Evolutionary conservation across 2,888 invertebrate species (phyloP), one percentile per base, ranked within the genome.

Genomic region (Lamellibrachia satsuma): DNA sequence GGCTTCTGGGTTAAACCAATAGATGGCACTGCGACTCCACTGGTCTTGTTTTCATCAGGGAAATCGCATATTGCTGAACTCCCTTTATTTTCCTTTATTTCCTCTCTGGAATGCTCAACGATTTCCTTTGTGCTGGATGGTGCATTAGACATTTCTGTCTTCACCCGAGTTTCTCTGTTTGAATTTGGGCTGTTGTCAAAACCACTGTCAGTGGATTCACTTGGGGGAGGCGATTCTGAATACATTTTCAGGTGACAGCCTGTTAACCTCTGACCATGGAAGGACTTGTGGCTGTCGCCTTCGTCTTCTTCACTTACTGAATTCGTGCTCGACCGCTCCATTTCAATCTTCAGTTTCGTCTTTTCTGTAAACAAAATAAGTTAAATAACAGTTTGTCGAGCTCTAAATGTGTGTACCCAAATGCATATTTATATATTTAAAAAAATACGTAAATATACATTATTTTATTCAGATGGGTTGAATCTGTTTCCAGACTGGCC

Each of bases 341-440:
- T 91, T n/a, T 91, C 91, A 9, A 91, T 52, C 52, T 91, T 51
- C 52, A 52, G 91, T 15, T 52, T 91, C 22, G 91, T 52, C 91
- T 91, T 91, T 51, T 91, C 91, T 91, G 91, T 52, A 91, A 91
- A 91, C 52, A 39, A 91, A 4, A 91, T 11, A 91, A 91, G 75
- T 55, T 55, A 55, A 55, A 55, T 9, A 55, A 55, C 55, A 55
- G 9, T 55, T 55, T 55, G 8, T 55, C 8, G 7, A 55, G 55
- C 55, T 75, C n/a, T 2, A 75, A 75, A 11, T 11, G n/a, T 22
- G n/a, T 22, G 22, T 11, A 6, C n/a, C 22, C 22, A 15, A 6
- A 22, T 3, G 4, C 22, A 75, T 22, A 15, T 75, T 2, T 75
- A 75, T 22, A 15, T 75, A 22, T 75, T 39, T 39, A 39, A 39